Conservation (phyloP, 30 jellyfish, hydroid and myxozoan genomes). For the Cassiopea andromeda region DNA sequence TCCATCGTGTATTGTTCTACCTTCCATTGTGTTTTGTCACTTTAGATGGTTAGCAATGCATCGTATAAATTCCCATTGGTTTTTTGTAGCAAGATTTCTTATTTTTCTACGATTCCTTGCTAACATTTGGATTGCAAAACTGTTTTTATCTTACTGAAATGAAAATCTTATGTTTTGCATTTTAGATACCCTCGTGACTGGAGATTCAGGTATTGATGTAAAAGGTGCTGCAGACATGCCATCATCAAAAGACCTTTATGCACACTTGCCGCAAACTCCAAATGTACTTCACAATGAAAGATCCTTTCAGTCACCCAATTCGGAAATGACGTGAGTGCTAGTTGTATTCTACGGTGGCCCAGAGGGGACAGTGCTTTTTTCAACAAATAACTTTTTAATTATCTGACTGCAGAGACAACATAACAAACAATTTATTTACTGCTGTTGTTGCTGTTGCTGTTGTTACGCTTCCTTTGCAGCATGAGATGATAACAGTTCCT, state of each 20-base stretch:
- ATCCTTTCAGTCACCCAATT: slow-evolving; percentile 34
- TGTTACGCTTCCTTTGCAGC: slow-evolving; percentile 87
- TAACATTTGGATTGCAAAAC: neutral
- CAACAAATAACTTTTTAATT: neutral
- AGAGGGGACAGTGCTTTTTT: neutral
- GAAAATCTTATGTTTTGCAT: neutral
- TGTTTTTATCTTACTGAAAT: neutral
- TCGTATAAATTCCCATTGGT: too few relatives aligned
- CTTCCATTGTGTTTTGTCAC: too few relatives aligned
- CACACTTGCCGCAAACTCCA: neutral
- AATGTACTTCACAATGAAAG: neutral
- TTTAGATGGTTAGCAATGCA: too few relatives aligned
- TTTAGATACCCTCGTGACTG: neutral
- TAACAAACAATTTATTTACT: slow-evolving; percentile 18
- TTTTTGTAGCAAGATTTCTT: too few relatives aligned
- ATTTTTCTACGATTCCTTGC: neutral
- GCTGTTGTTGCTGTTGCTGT: slow-evolving; percentile 27
- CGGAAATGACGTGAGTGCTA: neutral
- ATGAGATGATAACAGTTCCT: slow-evolving; percentile 87
- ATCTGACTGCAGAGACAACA: slow-evolving; percentile 16
- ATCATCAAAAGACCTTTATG: slow-evolving; percentile 22
- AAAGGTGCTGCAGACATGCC: slow-evolving; percentile 6
- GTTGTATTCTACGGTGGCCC: neutral
- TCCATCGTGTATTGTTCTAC: too few relatives aligned
- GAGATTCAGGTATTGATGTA: slow-evolving; percentile 29